Conservation (phyloP, 2,888 invertebrate species). For the Caenorhabditis macrosperma region DNA sequence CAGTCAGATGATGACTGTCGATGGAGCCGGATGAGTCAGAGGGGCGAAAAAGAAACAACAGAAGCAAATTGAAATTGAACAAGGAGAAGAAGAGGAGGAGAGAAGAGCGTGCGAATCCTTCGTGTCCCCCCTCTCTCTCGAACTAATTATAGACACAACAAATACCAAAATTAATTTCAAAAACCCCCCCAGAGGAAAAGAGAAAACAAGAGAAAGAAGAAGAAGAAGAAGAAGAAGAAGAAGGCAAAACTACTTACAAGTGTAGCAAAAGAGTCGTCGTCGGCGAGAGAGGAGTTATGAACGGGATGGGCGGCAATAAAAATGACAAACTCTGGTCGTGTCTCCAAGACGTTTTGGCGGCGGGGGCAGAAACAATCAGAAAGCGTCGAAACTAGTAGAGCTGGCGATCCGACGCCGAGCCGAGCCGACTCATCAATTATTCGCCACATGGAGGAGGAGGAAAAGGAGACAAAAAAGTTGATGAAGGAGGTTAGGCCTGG, state of each 20-base stretch:
- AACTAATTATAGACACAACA: conserved; percentile 28
- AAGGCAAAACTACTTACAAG: neutral
- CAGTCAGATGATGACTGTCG: neutral
- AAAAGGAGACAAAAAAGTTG: conserved; percentile 24
- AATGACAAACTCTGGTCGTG: neutral
- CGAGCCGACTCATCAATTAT: conserved; percentile 17
- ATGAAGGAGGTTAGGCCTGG: conserved; percentile 19
- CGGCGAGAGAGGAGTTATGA: neutral
- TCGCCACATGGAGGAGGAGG: conserved; percentile 1
- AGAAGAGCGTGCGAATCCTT: conserved; percentile 5
- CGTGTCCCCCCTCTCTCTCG: neutral
- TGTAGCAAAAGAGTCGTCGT: conserved; percentile 3
- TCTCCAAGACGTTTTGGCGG: neutral
- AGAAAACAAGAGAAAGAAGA: conserved; percentile 2
- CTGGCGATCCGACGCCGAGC: neutral
- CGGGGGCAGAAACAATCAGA: neutral
- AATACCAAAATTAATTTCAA: conserved; percentile 32
- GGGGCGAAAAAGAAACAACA: neutral
- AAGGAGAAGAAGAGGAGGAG: neutral
- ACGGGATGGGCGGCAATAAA: neutral
- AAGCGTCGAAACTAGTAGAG: neutral
- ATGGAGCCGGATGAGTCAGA: neutral
- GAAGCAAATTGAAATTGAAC: conserved; percentile 4
- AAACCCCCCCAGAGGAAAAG: neutral
- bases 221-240: neutral